Conservation (phyloP, 2,888 invertebrate genomes). For the Drosophila paucipuncta region DNA sequence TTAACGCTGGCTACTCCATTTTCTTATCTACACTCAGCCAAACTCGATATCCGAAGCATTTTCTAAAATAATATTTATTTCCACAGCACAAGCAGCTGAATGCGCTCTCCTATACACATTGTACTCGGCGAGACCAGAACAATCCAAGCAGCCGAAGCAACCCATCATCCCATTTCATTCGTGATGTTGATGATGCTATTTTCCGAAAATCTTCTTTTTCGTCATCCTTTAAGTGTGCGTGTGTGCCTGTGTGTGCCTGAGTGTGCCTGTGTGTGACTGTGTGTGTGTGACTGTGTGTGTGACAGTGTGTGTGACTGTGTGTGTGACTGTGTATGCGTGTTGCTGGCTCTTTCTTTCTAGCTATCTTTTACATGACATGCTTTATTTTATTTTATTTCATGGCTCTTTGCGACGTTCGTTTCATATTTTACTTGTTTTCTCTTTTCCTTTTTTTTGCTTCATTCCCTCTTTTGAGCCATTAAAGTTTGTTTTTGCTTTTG, state of each 20-base stretch:
- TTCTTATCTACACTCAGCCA: not conserved
- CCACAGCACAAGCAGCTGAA: slow-evolving; percentile 60
- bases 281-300: not conserved
- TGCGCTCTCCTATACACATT: slow-evolving; percentile 25
- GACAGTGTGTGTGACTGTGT: not conserved
- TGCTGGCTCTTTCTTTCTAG: slow-evolving; percentile 20
- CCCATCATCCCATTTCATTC: slow-evolving; percentile 29
- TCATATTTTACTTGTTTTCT: slow-evolving; percentile 38
- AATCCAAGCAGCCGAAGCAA: not conserved
- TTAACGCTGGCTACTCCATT: not conserved
- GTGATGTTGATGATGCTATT: slow-evolving; percentile 75
- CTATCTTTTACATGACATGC: slow-evolving; percentile 35
- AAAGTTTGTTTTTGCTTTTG: slow-evolving; percentile 58
- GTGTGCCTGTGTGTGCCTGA: not conserved
- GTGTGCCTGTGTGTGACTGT: not conserved
- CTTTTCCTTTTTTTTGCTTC: slow-evolving; percentile 9
- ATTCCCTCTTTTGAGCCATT: slow-evolving; percentile 48
- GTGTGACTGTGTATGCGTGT: not conserved
- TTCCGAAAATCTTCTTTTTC: slow-evolving; percentile 64
- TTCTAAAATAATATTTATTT: not conserved
- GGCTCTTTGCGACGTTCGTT: slow-evolving; percentile 38
- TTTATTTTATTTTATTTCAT: slow-evolving; percentile 55
- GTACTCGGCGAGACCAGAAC: not conserved
- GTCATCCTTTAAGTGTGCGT: slow-evolving; percentile 26
- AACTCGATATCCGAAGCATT: not conserved